Base-by-base conservation (phyloP, 2,113 vertebrate species). In the Engystomops pustulosus region DNA sequence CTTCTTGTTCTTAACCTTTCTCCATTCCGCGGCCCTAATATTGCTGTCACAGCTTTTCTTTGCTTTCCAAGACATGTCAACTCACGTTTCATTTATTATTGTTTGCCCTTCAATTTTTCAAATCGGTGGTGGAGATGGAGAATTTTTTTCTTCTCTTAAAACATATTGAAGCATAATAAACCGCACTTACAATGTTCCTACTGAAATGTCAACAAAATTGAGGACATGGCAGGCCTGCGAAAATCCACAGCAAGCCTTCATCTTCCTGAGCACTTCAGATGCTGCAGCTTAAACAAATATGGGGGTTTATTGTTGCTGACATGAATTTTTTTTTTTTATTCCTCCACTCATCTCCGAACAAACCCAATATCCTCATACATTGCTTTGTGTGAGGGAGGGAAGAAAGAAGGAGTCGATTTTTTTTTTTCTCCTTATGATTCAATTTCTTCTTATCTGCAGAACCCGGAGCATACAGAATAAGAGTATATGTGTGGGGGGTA, bases 401-500 rank as follows among this genome's bases (percentile, higher is more conserved):
- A 25, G 27, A n/a, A 30, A 23, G 41, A 12, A 49, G 27, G 20
- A 75, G n/a, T n/a, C 3, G 2, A 27, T 27, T 9, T 23, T 47
- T 71, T 81, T 75, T 65, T 75, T 38, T 10, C 14, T 12, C 58
- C 70, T 71, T 70, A 71, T 38, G n/a, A 58, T 83, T 83, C 81
- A 49, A 69, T 75, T 83, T 75, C 70, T 75, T 20, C 53, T 75
- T 65, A 83, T 83, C 55, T 62, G 41, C 55, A 84, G 62, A 75
- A 53, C 84, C 86, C 74, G 60, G 87, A 90, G 89, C 45, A 88
- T 89, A 85, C 51, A 53, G 49, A 5, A 36, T 86, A 69, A 88
- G 18, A 75, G 75, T 62, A 82, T 30, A 47, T 83, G 34, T 70
- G 72, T 76, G 72, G 47, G 47, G 49, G 3, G 30, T 53, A 23